Base-by-base conservation (phyloP, 53 echinoderm and acorn worm genomes). In the Apostichopus leukothele region DNA sequence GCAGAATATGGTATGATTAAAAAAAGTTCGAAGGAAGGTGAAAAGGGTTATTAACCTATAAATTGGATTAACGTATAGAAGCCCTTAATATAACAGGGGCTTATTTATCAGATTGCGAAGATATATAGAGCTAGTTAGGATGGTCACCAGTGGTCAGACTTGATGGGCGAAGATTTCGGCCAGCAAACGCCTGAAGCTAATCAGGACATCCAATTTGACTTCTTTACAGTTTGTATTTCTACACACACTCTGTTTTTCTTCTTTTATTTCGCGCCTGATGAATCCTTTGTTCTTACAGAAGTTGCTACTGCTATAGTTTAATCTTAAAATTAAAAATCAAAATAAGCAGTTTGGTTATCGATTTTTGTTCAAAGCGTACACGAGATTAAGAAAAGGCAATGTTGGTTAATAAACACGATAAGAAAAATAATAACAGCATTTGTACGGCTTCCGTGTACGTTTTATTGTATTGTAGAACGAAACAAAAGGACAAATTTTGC, bases 41-140 rank as follows among this genome's bases (percentile, higher is more conserved):
- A 80, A 23, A 14, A 5, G 59, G 80, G 80, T 80, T 80, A 23
- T 80, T 80, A 80, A 80, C 80, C 80, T 80, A 80, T 80, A 80
- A 80, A 80, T 80, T 80, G 80, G 80, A 80, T 80, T 80, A 80
- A 14, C 16, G 71, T 9, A 78, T 59, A 18, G 55, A 55, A 54
- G 80, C 54, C 54, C 80, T 59, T 54, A 14, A 80, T 80, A 80
- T 80, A 80, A 14, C 53, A 80, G 80, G 19, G 21, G 80, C 53
- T 80, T 80, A 80, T 80, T 80, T 80, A 23, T 80, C 80, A 80
- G 51, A 53, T 9, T 39, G n/a, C n/a, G 79, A 78, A 53, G n/a
- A 51, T 68, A 68, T 12, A 68, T 68, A 68, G 6, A 68, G 71
- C 18, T 68, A 68, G 19, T 68, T 57, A 57, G 7, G 9, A 57